phyloP scores from a whole-genome alignment of 2,797 vertebrate species.

The Poecilia velifera region DNA sequence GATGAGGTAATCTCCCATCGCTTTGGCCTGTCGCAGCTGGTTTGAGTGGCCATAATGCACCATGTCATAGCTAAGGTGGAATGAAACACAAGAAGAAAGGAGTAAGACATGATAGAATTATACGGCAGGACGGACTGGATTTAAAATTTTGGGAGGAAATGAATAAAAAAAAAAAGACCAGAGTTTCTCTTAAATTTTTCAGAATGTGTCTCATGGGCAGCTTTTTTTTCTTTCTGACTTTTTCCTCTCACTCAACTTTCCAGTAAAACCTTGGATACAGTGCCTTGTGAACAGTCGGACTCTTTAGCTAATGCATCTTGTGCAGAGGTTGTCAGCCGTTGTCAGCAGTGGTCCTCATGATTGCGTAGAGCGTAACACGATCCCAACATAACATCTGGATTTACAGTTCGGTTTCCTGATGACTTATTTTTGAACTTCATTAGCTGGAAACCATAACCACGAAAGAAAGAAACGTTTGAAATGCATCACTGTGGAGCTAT shows the following conservation, averaged over 20 bases:
- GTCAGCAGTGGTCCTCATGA: not conserved
- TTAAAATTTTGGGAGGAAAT: not conserved
- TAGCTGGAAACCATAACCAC: not conserved
- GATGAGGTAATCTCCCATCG: constrained; percentile 94
- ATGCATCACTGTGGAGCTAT: not conserved
- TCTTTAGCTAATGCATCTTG: not conserved
- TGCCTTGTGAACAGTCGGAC: not conserved
- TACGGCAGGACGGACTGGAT: not conserved
- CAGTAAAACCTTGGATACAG: not conserved
- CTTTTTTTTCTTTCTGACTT: not conserved
- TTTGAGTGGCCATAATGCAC: constrained; percentile 97
- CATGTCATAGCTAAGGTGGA: constrained; percentile 91
- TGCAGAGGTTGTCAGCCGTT: not conserved
- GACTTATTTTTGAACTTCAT: not conserved
- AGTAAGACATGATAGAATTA: not conserved
- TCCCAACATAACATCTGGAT: not conserved
- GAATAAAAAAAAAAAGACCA: no score
- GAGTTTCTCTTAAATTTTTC: not conserved
- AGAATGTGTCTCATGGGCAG: not conserved
- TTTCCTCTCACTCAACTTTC: not conserved
- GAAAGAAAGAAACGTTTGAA: not conserved
- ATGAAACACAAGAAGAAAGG: constrained; percentile 23
- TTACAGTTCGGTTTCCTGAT: not conserved
- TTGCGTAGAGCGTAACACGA: not conserved
- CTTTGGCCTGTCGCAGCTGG: constrained; percentile 94